A percentile compares a stretch with the other conserved stretches of the same genome.
phyloP scores from a whole-genome alignment of 2,888 invertebrate species.

The Coleophora deauratella region DNA sequence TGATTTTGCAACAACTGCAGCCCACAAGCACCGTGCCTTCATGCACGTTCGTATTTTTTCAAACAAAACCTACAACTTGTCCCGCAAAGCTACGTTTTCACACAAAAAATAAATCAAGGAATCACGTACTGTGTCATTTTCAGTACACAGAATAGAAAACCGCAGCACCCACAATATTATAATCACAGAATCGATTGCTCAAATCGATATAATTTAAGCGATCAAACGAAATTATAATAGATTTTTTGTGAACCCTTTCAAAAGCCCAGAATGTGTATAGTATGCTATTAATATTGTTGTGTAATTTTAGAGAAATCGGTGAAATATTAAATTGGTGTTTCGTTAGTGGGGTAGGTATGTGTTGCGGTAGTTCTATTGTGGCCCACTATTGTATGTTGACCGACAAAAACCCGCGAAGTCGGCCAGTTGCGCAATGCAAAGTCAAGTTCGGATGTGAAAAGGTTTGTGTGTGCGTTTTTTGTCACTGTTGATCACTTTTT shows the following conservation, averaged over 20 bases:
- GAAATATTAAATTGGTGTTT: slow-evolving; percentile 62
- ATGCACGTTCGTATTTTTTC: slow-evolving; percentile 49
- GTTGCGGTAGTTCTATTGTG: slow-evolving; percentile 40
- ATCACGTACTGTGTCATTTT: slow-evolving; percentile 58
- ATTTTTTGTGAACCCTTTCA: slow-evolving; percentile 48
- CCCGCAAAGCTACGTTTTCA: slow-evolving; percentile 55
- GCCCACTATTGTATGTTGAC: slow-evolving; percentile 39
- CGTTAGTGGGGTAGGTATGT: slow-evolving; percentile 41
- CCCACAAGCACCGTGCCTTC: slow-evolving; percentile 25
- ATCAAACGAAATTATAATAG: slow-evolving; percentile 53
- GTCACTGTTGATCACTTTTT: too few species aligned
- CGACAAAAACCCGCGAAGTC: slow-evolving; percentile 51
- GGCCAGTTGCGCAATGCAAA: slow-evolving; percentile 47
- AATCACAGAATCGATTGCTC: slow-evolving; percentile 60
- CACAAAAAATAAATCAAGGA: slow-evolving; percentile 44
- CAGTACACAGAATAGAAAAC: slow-evolving; percentile 52
- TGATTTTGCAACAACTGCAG: slow-evolving; percentile 21
- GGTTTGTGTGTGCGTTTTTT: slow-evolving; percentile 6
- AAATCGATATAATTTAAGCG: slow-evolving; percentile 66
- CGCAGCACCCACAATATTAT: slow-evolving; percentile 61
- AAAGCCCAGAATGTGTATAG: slow-evolving; percentile 43
- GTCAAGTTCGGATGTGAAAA: slow-evolving; percentile 32
- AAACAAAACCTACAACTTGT: slow-evolving; percentile 45
- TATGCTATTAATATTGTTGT: slow-evolving; percentile 55
- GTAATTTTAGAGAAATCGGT: slow-evolving; percentile 62